A percentile compares a stretch with the other conserved stretches of the same genome.
Evolutionary conservation across 2,113 vertebrate genomes (phyloP).

Genomic region (Oreotragus oreotragus): DNA sequence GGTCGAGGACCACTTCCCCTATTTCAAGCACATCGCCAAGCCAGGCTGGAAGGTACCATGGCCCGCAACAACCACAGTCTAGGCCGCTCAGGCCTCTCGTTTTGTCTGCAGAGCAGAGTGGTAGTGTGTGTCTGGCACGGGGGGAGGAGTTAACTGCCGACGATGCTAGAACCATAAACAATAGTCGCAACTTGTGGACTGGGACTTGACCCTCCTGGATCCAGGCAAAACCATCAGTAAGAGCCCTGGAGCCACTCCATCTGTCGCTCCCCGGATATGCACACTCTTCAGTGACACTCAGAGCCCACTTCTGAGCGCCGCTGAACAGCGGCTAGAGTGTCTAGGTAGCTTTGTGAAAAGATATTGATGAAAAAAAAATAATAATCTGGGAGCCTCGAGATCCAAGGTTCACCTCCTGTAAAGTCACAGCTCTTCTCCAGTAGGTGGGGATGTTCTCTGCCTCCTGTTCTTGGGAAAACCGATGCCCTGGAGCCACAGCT

Average conservation of each 20-base stretch:
- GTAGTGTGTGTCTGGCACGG: background rate
- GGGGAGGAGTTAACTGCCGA: background rate
- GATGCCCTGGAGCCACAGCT: background rate
- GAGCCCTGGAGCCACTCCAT: background rate
- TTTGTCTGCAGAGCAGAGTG: background rate
- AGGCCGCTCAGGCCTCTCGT: background rate
- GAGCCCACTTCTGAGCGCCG: background rate
- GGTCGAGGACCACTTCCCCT: conserved; percentile 96
- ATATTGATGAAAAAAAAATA: background rate
- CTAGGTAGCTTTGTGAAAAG: background rate
- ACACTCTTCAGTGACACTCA: background rate
- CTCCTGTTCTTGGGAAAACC: background rate
- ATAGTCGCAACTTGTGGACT: background rate
- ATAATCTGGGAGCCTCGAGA: background rate
- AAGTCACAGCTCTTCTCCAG: background rate
- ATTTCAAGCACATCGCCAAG: conserved; percentile 93
- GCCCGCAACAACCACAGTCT: background rate
- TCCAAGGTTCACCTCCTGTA: background rate
- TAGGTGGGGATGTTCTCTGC: background rate
- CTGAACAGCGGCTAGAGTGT: background rate
- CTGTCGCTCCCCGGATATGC: background rate
- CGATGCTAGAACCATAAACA: background rate
- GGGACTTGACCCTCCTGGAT: background rate
- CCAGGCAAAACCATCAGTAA: background rate
- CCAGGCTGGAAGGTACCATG: conserved; percentile 95